These are phyloP conservation scores for Poecilia gillii DNA, from an alignment of 2,797 vertebrate genomes.

Conservation along the genomic window DNA sequence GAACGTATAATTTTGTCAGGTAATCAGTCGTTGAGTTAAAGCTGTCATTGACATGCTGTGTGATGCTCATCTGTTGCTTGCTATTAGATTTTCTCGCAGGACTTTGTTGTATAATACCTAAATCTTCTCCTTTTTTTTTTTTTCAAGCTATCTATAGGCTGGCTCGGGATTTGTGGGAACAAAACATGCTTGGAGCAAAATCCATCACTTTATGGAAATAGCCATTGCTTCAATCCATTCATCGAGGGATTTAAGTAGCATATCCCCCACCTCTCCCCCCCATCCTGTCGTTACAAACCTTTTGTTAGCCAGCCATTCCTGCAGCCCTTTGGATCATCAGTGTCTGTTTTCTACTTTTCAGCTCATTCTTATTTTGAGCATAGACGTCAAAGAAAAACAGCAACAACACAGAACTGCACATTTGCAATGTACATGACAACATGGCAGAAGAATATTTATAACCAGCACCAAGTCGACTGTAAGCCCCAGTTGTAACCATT, in stretches of 20 bases:
- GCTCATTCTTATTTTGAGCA: slow-evolving; percentile 29
- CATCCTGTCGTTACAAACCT: slow-evolving; percentile 52
- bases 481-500: slow-evolving; percentile 41
- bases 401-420: slow-evolving; percentile 44
- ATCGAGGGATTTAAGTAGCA: slow-evolving; percentile 59
- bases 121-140: slow-evolving; percentile 30
- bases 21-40: slow-evolving; percentile 57
- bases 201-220: slow-evolving; percentile 71
- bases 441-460: slow-evolving; percentile 58
- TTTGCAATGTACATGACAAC: slow-evolving; percentile 55
- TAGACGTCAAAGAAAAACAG: background rate
- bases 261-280: slow-evolving; percentile 21
- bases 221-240: slow-evolving; percentile 57
- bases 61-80: slow-evolving; percentile 49
- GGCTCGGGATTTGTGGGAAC: slow-evolving; percentile 64
- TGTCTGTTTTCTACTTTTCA: slow-evolving; percentile 16
- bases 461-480: slow-evolving; percentile 43
- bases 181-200: slow-evolving; percentile 54
- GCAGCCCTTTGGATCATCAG: slow-evolving; percentile 25
- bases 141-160: slow-evolving; percentile 57
- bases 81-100: slow-evolving; percentile 22
- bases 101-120: slow-evolving; percentile 39
- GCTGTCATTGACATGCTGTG: slow-evolving; percentile 41
- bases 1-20: slow-evolving; percentile 61
- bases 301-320: slow-evolving; percentile 38